phyloP scores from a whole-genome alignment of 2,797 vertebrate species.

The Spheniscus humboldti region DNA sequence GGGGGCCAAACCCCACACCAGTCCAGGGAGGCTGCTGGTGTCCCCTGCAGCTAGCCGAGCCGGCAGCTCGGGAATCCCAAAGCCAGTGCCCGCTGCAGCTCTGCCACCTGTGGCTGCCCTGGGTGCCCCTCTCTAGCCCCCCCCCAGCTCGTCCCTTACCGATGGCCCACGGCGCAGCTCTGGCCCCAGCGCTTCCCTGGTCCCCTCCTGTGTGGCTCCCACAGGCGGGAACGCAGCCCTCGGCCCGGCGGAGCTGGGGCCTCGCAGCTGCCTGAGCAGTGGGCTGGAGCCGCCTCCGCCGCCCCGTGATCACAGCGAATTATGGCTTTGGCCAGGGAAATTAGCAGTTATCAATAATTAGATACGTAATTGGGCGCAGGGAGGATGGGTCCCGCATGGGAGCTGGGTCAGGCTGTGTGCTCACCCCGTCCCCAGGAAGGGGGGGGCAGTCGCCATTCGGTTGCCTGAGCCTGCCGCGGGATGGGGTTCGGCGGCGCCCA shows the following conservation, averaged over 20 bases:
- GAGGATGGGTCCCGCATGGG: fast-evolving
- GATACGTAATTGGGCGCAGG: fast-evolving
- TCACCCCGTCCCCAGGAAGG: fast-evolving
- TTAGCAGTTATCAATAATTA: fast-evolving
- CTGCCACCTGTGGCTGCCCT: not conserved
- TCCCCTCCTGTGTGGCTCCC: not conserved
- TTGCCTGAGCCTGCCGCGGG: not conserved
- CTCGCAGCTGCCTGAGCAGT: not conserved
- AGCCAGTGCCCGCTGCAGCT: not conserved
- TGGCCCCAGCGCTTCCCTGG: not conserved
- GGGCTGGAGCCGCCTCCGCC: not conserved
- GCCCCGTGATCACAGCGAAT: fast-evolving
- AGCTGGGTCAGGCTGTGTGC: too few relatives aligned
- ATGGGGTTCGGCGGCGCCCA: not conserved
- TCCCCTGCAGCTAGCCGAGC: not conserved
- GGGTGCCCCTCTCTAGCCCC: not conserved
- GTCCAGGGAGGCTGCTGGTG: not conserved
- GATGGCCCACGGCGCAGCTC: not conserved
- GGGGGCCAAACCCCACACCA: fast-evolving
- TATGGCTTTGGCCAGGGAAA: not conserved
- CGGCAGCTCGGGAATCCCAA: not conserved
- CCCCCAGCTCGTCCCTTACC: not conserved
- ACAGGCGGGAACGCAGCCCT: not conserved
- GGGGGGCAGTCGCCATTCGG: not conserved
- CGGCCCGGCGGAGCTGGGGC: not conserved